Evolutionary conservation across 1,140 invertebrate species (phyloP).

Genomic region (Hyles vespertilio): DNA sequence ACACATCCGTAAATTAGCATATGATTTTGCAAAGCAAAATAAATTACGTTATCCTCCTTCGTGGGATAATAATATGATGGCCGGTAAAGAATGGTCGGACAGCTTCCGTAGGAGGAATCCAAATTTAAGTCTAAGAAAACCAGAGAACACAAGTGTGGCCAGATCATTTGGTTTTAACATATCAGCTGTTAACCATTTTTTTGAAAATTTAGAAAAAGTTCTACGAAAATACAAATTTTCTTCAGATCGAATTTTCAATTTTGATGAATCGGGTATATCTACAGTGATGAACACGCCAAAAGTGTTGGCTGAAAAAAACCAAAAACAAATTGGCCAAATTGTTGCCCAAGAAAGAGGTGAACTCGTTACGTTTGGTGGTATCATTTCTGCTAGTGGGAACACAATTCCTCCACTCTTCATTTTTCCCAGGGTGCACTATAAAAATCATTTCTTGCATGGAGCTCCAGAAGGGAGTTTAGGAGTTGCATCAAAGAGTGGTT

Average conservation of each 20-base stretch:
- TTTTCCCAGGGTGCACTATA: constrained; percentile 44
- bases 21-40: constrained; percentile 39
- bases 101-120: constrained; percentile 39
- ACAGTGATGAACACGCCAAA: background rate
- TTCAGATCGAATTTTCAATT: constrained; percentile 26
- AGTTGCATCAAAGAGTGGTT: constrained; percentile 57
- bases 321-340: constrained; percentile 1
- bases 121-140: constrained; percentile 31
- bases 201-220: constrained; percentile 38
- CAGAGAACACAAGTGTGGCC: constrained; percentile 50
- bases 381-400: no score
- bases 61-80: constrained; percentile 29
- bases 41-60: constrained; percentile 27
- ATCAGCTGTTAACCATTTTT: constrained; percentile 40
- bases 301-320: background rate
- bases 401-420: constrained; percentile 29
- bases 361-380: background rate
- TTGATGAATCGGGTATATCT: background rate
- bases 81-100: constrained; percentile 25
- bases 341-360: background rate
- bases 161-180: constrained; percentile 52
- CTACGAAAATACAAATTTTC: constrained; percentile 14
- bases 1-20: constrained; percentile 40
- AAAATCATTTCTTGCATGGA: constrained; percentile 54
- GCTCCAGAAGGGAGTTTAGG: constrained; percentile 59